Conservation (phyloP, 2,888 invertebrate species). For the Drosophila rubida region DNA sequence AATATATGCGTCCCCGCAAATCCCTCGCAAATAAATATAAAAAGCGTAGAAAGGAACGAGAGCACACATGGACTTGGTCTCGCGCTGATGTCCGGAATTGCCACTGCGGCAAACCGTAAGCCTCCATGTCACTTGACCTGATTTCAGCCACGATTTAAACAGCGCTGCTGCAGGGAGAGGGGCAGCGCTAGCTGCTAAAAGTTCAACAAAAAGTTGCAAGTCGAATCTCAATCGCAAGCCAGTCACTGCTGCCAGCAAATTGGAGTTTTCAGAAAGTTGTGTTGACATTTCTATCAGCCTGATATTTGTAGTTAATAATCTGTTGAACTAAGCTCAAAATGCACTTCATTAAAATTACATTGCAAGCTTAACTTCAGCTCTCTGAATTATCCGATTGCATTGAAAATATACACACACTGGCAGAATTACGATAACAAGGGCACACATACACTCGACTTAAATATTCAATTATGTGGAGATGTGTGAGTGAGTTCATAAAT, state of each 20-base stretch:
- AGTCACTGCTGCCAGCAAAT: slow-evolving; percentile 39
- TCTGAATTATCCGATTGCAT: slow-evolving; percentile 22
- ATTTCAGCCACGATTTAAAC: slow-evolving; percentile 35
- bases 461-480: slow-evolving; percentile 71
- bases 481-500: slow-evolving; percentile 50
- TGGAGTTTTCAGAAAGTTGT: slow-evolving; percentile 27
- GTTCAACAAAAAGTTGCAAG: slow-evolving; percentile 59
- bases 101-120: slow-evolving; percentile 23
- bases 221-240: slow-evolving; percentile 52
- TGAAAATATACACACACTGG: slow-evolving; percentile 28
- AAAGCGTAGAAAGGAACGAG: background rate
- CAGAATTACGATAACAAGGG: slow-evolving; percentile 30
- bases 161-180: background rate
- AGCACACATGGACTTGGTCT: slow-evolving; percentile 7
- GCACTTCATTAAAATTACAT: slow-evolving; percentile 52
- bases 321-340: slow-evolving; percentile 12
- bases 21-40: slow-evolving; percentile 15
- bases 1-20: slow-evolving; percentile 42
- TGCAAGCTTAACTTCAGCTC: slow-evolving; percentile 14
- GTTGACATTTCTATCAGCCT: slow-evolving; percentile 14
- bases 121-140: slow-evolving; percentile 45
- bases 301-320: slow-evolving; percentile 26
- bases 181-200: background rate
- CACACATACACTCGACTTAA: slow-evolving; percentile 52
- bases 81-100: slow-evolving; percentile 8